Evolutionary conservation across 2,797 vertebrate genomes (phyloP).

Genomic region (Megaceryle alcyon): DNA sequence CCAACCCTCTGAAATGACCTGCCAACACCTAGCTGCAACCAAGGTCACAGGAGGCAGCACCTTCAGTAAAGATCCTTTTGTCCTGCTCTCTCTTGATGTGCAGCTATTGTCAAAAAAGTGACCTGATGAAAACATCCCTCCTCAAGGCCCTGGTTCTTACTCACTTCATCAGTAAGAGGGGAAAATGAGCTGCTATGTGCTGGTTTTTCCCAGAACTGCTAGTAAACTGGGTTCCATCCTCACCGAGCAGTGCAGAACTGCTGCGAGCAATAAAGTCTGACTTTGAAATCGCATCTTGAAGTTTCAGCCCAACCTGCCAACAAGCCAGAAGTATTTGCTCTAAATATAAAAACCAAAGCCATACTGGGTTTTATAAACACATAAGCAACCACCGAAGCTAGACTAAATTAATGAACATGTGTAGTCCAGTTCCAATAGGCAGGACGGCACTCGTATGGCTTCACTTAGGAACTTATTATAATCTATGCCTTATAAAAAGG

Average conservation of each 20-base stretch:
- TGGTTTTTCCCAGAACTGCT: neutral
- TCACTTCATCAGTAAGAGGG: neutral
- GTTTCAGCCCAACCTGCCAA: neutral
- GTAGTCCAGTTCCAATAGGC: neutral
- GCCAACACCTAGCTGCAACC: neutral
- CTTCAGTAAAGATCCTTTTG: neutral
- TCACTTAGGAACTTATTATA: conserved; percentile 5
- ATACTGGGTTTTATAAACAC: neutral
- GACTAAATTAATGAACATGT: neutral
- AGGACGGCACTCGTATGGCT: neutral
- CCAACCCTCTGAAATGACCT: neutral
- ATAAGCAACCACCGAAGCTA: neutral
- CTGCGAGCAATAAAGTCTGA: neutral
- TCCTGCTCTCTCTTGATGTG: neutral
- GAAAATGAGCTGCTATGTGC: neutral
- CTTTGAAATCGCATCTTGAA: neutral
- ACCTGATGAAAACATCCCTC: neutral
- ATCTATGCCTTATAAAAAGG: neutral
- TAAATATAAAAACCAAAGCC: neutral
- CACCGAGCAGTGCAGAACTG: neutral
- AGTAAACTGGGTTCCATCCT: neutral
- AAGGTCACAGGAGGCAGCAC: neutral
- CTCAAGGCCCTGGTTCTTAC: neutral
- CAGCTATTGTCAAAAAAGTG: neutral
- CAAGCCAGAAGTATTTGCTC: neutral